Evolutionary conservation across 2,888 invertebrate species (phyloP).

Genomic region (Drosophila trichaetosa): DNA sequence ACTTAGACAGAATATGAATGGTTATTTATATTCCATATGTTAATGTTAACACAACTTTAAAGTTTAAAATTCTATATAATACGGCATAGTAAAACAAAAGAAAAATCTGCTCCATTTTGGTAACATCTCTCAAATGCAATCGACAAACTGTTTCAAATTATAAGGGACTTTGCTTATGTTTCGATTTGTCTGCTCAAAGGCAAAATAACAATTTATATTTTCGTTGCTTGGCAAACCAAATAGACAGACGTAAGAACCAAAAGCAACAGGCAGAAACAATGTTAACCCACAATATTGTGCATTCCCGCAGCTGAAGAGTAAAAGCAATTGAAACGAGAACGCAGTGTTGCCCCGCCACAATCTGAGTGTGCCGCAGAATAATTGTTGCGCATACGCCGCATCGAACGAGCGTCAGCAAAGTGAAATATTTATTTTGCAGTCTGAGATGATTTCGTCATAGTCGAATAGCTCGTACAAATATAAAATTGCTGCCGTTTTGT

Average conservation of each 20-base stretch:
- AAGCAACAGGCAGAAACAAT: slow-evolving; percentile 47
- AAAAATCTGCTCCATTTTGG: background rate
- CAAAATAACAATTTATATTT: slow-evolving; percentile 40
- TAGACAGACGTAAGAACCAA: slow-evolving; percentile 57
- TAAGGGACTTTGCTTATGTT: slow-evolving; percentile 10
- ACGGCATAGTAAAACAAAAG: background rate
- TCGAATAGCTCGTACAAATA: slow-evolving; percentile 47
- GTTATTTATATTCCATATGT: background rate
- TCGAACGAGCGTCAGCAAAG: slow-evolving; percentile 42
- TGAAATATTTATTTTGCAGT: slow-evolving; percentile 55
- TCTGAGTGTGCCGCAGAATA: slow-evolving; percentile 26
- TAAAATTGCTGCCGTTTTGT: slow-evolving; percentile 17
- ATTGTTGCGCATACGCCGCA: slow-evolving; percentile 59
- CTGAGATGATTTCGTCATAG: slow-evolving; percentile 67
- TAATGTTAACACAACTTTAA: background rate
- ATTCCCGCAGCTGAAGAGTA: slow-evolving; percentile 45
- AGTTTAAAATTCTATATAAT: background rate
- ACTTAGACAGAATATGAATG: background rate
- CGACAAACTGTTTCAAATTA: background rate
- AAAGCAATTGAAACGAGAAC: slow-evolving; percentile 39
- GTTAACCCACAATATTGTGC: slow-evolving; percentile 73
- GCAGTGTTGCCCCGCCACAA: background rate
- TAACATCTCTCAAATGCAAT: background rate
- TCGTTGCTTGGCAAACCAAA: slow-evolving; percentile 24
- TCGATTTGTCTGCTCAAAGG: slow-evolving; percentile 4